Evolutionary conservation across 2,113 vertebrate genomes (phyloP), one percentile per base, ranked within the genome.

Genomic region (Physeter macrocephalus): DNA sequence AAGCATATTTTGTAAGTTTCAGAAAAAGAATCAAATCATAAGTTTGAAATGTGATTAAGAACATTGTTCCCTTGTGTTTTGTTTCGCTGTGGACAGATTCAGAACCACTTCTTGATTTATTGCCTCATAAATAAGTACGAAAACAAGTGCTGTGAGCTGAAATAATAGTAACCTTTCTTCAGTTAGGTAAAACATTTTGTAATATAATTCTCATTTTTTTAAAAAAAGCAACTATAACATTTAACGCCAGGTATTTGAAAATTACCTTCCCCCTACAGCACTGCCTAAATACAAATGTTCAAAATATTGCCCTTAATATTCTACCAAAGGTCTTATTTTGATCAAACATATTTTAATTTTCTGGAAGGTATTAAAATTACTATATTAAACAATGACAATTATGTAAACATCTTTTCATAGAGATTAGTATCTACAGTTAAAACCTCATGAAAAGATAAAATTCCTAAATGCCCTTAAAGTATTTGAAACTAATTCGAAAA

Each of bases 401-500:
- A 69, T 59, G 9, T n/a, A 93, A 88, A 59, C 8, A 81, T 64
- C 2, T 9, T 66, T 83, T 84, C 25, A 69, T 23, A 82, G 52
- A 92, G 1, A 46, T 90, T 14, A 90, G 4, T 39, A 29, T 64
- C 21, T 43, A 75, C 54, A 88, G 90, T 81, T 93, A 74, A 83
- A 89, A 69, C 75, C 1, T 57, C 31, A 95, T 43, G 1, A 54
- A 39, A 95, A 72, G 15, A 64, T 61, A 82, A 88, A 85, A 31
- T 13, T 77, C 5, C 18, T 25, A 49, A 57, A 57, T 72, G 54
- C 3, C 4, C 34, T 61, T 84, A 90, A 49, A 71, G 21, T 52
- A 66, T 36, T 39, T 88, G 39, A 90, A 94, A 43, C 9, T 83
- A 86, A 89, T 69, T 88, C 94, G 36, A 96, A 62, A 88, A 89